phyloP scores from a whole-genome alignment of 2,888 invertebrate genomes.

The Tyria jacobaeae region DNA sequence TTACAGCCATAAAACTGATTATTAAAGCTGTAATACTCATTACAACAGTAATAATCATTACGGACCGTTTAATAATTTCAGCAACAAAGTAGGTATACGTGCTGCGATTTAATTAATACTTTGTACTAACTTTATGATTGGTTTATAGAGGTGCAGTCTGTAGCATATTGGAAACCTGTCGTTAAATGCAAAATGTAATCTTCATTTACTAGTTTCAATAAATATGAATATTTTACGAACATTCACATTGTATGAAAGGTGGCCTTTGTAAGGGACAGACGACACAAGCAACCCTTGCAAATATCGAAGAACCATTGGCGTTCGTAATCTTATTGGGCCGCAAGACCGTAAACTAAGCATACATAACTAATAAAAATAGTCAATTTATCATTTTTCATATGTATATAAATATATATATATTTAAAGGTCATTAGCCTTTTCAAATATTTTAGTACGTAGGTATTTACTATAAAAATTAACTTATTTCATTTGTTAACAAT shows the following conservation, averaged over 20 bases:
- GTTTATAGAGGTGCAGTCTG: conserved; percentile 21
- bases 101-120: conserved; percentile 52
- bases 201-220: conserved; percentile 10
- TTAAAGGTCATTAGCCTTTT: no score
- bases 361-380: no score
- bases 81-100: conserved; percentile 57
- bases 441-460: no score
- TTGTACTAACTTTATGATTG: conserved; percentile 29
- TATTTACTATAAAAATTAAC: no score
- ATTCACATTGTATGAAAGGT: neutral
- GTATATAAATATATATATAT: no score
- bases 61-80: conserved; percentile 47
- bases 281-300: no score
- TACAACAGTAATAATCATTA: conserved; percentile 23
- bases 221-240: conserved; percentile 5
- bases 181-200: conserved; percentile 27
- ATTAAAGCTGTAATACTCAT: conserved; percentile 54
- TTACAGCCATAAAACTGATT: conserved; percentile 61
- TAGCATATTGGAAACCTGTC: conserved; percentile 25
- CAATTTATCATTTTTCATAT: no score
- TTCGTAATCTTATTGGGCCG: no score
- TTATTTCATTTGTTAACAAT: no score
- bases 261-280: neutral
- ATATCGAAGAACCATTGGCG: no score
- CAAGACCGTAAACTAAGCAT: no score